These are phyloP conservation scores for Mantis religiosa DNA, from an alignment of 2,888 invertebrate genomes.

Conservation along the genomic window DNA sequence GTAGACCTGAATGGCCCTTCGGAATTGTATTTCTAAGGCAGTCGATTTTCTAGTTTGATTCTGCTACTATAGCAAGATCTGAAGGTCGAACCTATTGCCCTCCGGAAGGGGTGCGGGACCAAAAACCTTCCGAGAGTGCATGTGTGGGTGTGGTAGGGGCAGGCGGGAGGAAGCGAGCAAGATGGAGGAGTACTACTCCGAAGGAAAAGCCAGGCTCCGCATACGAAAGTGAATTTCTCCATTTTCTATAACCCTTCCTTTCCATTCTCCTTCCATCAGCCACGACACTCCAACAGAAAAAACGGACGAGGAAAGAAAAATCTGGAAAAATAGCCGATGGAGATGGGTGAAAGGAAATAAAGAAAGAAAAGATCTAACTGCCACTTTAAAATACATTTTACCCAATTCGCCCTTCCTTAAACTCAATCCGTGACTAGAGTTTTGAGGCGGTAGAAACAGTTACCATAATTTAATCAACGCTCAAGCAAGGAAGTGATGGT, in stretches of 20 bases:
- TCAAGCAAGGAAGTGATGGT: neutral
- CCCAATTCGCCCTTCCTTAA: slow-evolving; percentile 12
- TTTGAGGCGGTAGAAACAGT: neutral
- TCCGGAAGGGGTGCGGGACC: neutral
- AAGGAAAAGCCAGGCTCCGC: slow-evolving; percentile 1
- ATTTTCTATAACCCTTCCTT: slow-evolving; percentile 10
- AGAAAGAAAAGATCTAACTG: slow-evolving; percentile 3
- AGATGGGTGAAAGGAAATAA: neutral
- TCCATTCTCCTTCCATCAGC: neutral
- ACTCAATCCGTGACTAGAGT: slow-evolving; percentile 2
- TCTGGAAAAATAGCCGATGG: neutral
- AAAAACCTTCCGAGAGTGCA: neutral
- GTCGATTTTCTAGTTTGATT: slow-evolving; percentile 4
- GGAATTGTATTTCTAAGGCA: neutral
- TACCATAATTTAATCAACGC: slow-evolving; percentile 7
- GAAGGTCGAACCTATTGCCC: slow-evolving; percentile 8
- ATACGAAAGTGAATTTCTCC: slow-evolving; percentile 12
- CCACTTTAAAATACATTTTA: slow-evolving; percentile 17
- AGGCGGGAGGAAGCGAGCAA: neutral
- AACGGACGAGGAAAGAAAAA: neutral
- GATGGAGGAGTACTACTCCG: neutral
- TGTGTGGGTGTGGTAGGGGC: neutral
- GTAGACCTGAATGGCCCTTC: neutral
- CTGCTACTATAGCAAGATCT: slow-evolving; percentile 1
- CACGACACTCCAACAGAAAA: neutral